Evolutionary conservation across 2,113 vertebrate genomes (phyloP).

Genomic region (Erpornis zantholeuca): DNA sequence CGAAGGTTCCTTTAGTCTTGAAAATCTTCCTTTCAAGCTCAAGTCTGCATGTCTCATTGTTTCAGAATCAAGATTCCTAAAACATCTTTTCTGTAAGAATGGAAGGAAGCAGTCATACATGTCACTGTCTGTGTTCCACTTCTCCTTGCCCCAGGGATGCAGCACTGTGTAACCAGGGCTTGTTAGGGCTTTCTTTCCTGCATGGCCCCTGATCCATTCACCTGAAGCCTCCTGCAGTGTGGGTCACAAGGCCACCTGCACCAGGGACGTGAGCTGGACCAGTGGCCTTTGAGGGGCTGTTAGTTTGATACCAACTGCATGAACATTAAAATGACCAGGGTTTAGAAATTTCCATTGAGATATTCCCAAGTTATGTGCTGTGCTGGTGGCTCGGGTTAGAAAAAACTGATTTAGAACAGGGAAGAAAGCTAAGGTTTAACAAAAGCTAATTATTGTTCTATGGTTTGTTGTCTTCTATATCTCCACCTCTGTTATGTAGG

Average conservation of each 20-base stretch:
- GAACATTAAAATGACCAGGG: neutral
- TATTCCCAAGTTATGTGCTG: neutral
- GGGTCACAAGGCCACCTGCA: neutral
- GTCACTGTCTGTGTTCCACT: neutral
- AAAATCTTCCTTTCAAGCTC: neutral
- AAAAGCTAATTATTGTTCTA: neutral
- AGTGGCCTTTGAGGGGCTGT: neutral
- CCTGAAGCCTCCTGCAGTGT: neutral
- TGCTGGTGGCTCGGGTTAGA: neutral
- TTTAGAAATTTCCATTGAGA: neutral
- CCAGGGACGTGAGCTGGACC: rapidly evolving
- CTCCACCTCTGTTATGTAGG: neutral
- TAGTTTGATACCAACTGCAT: neutral
- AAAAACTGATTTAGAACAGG: neutral
- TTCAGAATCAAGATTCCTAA: neutral
- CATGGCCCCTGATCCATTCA: neutral
- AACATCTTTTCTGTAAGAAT: neutral
- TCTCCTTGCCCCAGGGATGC: neutral
- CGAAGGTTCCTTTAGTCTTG: neutral
- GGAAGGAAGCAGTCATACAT: neutral
- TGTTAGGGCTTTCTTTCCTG: neutral
- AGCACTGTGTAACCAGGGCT: neutral
- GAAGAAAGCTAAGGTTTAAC: neutral
- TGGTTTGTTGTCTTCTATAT: neutral
- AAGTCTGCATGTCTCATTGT: neutral